A percentile compares a stretch with the other conserved stretches of the same genome.
phyloP scores from a whole-genome alignment of 1,140 invertebrate genomes.

The Gyrodactylus bullatarudis region DNA sequence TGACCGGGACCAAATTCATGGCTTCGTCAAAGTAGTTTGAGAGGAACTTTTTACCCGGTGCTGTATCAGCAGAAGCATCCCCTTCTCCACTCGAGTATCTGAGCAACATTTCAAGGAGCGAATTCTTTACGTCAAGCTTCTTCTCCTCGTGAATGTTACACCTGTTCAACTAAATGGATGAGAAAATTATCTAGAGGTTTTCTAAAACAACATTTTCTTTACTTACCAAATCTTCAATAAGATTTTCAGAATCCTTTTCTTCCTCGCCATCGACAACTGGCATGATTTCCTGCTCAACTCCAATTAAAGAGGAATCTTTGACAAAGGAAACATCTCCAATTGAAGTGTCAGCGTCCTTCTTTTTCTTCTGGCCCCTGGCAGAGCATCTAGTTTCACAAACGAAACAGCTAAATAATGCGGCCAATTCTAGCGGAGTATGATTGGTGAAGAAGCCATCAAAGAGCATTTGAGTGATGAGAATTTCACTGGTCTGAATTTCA shows the following conservation, averaged over 20 bases:
- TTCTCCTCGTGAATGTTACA: background rate
- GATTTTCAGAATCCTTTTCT: no score
- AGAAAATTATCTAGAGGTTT: no score
- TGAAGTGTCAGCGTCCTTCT: no score
- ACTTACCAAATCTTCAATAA: no score
- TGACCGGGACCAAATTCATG: background rate
- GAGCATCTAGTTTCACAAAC: background rate
- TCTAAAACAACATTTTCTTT: no score
- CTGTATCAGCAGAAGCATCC: background rate
- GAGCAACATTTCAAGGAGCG: background rate
- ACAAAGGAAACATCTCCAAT: no score
- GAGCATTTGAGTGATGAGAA: constrained; percentile 4
- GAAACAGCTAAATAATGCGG: constrained; percentile 3
- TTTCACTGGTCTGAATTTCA: constrained; percentile 1
- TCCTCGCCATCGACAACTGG: no score
- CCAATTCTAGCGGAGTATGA: background rate
- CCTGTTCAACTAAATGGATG: background rate
- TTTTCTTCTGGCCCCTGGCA: no score
- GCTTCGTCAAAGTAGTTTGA: background rate
- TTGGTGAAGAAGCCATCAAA: background rate
- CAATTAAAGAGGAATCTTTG: no score
- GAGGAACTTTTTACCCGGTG: background rate
- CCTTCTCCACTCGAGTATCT: background rate
- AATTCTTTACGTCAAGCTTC: background rate
- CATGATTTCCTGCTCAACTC: no score